Evolutionary conservation across 2,797 vertebrate species (phyloP).

Genomic region (Gymnoscopelus braueri): DNA sequence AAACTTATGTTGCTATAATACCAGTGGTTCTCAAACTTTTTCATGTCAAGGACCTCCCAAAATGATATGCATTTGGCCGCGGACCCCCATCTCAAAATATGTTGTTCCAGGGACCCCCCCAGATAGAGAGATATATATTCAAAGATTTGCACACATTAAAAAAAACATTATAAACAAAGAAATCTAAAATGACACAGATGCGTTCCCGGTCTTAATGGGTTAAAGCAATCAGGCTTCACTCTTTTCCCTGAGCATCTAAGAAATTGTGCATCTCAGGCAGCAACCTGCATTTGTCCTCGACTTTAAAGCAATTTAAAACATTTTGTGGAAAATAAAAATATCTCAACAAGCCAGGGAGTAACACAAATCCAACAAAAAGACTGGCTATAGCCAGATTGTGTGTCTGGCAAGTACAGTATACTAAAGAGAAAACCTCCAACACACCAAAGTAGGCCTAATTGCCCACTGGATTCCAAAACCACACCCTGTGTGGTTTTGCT

Average conservation of each 20-base stretch:
- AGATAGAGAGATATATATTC: too few species aligned
- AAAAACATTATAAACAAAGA: too few species aligned
- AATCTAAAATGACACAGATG: too few species aligned
- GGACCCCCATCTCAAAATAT: too few species aligned
- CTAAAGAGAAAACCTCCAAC: slow-evolving; percentile 40
- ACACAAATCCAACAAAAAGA: slow-evolving; percentile 35
- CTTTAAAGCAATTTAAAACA: not conserved
- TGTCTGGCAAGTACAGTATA: slow-evolving; percentile 43
- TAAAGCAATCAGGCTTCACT: too few species aligned
- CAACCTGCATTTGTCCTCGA: slow-evolving; percentile 14
- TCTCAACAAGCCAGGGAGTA: slow-evolving; percentile 17
- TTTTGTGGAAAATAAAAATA: slow-evolving; percentile 16
- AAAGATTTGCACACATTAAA: too few species aligned
- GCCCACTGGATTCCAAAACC: slow-evolving; percentile 44
- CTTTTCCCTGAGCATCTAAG: not conserved
- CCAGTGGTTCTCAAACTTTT: too few species aligned
- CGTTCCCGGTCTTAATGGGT: too few species aligned
- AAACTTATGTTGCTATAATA: too few species aligned
- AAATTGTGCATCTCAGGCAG: not conserved
- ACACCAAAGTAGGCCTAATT: slow-evolving; percentile 40
- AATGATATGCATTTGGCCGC: too few species aligned
- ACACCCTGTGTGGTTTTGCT: slow-evolving; percentile 71
- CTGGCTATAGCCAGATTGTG: slow-evolving; percentile 48
- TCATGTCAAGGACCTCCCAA: too few species aligned
- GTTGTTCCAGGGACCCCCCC: too few species aligned